These are phyloP conservation scores for Brachypteracias leptosomus DNA, from an alignment of 2,113 vertebrate species.

Conservation along the genomic window DNA sequence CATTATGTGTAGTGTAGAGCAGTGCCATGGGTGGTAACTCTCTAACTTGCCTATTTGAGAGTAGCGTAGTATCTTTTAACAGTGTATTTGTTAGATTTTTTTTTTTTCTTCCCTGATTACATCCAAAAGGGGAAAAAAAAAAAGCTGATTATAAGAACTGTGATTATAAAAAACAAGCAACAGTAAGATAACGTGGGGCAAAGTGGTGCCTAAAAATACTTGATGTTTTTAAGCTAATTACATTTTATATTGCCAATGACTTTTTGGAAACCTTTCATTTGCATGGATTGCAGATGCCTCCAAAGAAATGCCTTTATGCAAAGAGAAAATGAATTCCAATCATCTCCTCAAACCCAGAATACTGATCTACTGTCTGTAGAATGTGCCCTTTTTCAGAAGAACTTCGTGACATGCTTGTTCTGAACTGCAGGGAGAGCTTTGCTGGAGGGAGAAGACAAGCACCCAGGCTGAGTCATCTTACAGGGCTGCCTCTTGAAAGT, in stretches of 20 bases:
- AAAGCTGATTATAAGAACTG: background rate
- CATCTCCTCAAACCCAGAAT: background rate
- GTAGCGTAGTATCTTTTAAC: background rate
- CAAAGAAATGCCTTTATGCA: slow-evolving; percentile 3
- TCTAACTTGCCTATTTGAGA: background rate
- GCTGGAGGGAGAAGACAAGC: background rate
- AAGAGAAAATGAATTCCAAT: background rate
- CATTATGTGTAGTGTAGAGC: background rate
- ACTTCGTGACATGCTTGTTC: background rate
- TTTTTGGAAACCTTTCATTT: slow-evolving; percentile 46
- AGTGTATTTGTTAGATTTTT: background rate
- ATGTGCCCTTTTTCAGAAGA: background rate
- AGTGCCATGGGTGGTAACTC: background rate
- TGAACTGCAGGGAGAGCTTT: background rate
- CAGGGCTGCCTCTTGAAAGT: background rate
- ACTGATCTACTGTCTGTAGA: background rate
- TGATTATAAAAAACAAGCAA: background rate
- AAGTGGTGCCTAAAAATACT: slow-evolving; percentile 49
- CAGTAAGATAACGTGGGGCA: slow-evolving; percentile 10
- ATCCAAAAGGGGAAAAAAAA: background rate
- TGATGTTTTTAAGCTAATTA: slow-evolving; percentile 46
- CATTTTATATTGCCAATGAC: slow-evolving; percentile 31
- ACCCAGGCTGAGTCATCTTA: background rate
- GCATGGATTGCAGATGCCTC: background rate
- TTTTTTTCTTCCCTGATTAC: background rate